Base-by-base conservation (phyloP, 2,113 vertebrate species). In the Aramus guarauna region DNA sequence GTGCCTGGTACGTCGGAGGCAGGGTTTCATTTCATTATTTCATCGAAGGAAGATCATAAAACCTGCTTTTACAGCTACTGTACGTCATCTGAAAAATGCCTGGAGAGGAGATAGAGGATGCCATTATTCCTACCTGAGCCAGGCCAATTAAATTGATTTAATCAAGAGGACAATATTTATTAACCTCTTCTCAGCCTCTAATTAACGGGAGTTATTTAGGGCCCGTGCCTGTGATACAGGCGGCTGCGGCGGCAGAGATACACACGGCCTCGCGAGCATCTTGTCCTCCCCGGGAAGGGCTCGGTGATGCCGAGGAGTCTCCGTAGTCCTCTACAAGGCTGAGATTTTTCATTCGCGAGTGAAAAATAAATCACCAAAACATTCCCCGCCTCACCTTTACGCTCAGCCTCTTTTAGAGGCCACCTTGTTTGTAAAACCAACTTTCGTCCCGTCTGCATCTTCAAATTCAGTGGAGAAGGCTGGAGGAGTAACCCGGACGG, bases 11-110 rank as follows among this genome's bases (percentile, higher is more conserved):
- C 32, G 30, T 30, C 0, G 9, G 64, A 37, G 52, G 1, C 12
- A 3, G 2, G 92, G 93, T 77, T 76, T 95, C 21, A 81, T 92
- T 90, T 86, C 62, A 93, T 92, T 91, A 88, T 92, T 96, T 92
- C 41, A 36, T 76, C 26, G 16, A 69, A 62, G 53, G 76, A 48
- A 93, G 64, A 90, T 86, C 59, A 27, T 95, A 93, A 96, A 96
- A 83, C 17, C 13, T 48, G 73, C 53, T 56, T 94, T 96, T 84
- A 80, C 72, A 82, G 88, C 85, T 74, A 15, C 50, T 55, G 59
- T 30, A 77, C 50, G 17, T 76, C 36, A 50, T 30, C 56, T 85
- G 94, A 66, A 36, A 85, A 88, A 56, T 21, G n/a, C 55, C 80
- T 48, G 18, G 85, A 30, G 88, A 89, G 39, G 62, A 90, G 64